Conservation (phyloP, 2,888 invertebrate species). For the Oxystoma pomonae region DNA sequence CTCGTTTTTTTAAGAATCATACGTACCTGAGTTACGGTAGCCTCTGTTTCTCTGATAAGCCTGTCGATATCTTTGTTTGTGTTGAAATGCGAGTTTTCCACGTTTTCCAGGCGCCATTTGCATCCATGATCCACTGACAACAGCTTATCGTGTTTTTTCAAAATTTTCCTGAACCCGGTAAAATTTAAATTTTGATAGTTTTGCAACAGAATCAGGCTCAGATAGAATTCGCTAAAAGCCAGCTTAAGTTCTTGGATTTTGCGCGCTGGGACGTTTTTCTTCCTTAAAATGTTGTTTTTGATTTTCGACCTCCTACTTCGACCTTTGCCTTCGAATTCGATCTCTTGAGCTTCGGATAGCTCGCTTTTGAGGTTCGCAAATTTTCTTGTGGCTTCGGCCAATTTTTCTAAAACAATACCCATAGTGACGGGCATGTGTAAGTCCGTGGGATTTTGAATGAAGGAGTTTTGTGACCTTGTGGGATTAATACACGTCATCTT, state of each 20-base stretch:
- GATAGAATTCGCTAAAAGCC: conserved; percentile 98
- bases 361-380: conserved; percentile 88
- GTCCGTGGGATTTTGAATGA: too few relatives aligned
- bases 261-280: conserved; percentile 57
- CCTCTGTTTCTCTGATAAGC: conserved; percentile 92
- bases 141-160: conserved; percentile 98
- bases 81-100: conserved; percentile 92
- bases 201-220: conserved; percentile 92
- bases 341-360: conserved; percentile 53
- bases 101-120: conserved; percentile 88
- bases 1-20: too few relatives aligned
- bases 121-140: conserved; percentile 80
- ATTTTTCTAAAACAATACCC: conserved; percentile 33
- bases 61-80: conserved; percentile 96
- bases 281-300: conserved; percentile 43
- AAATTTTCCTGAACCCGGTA: conserved; percentile 97
- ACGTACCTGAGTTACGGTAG: conserved; percentile 67
- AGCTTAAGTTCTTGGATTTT: conserved; percentile 92
- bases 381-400: conserved; percentile 75
- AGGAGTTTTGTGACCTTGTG: too few relatives aligned
- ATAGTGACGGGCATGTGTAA: too few relatives aligned
- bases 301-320: conserved; percentile 36
- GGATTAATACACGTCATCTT: too few relatives aligned
- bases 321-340: conserved; percentile 41
- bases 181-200: conserved; percentile 98